phyloP scores from a whole-genome alignment of 2,888 invertebrate genomes.

The Craniophora ligustri region DNA sequence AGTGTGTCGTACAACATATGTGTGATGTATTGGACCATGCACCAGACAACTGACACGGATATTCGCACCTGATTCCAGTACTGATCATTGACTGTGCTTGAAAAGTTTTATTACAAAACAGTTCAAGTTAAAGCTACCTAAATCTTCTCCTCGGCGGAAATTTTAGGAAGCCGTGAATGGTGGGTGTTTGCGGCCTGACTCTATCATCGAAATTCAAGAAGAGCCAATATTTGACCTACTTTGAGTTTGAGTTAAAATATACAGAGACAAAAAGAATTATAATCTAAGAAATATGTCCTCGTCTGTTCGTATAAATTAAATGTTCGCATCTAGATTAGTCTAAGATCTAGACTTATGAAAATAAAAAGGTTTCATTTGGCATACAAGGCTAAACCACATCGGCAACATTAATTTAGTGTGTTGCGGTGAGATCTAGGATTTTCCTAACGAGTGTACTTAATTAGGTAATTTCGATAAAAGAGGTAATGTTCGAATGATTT shows the following conservation, averaged over 20 bases:
- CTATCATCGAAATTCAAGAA: too few species aligned
- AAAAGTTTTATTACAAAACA: conserved; percentile 3
- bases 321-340: background rate
- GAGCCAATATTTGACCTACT: too few species aligned
- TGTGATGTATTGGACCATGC: conserved; percentile 7
- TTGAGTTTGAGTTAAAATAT: too few species aligned
- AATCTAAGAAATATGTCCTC: background rate
- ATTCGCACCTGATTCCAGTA: background rate
- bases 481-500: too few species aligned
- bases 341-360: conserved; percentile 15
- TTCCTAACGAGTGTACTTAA: conserved; percentile 26
- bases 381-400: conserved; percentile 18
- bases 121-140: too few species aligned
- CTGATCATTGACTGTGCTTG: background rate
- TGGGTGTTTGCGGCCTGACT: too few species aligned
- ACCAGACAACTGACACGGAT: conserved; percentile 24
- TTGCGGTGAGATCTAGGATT: conserved; percentile 31
- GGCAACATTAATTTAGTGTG: conserved; percentile 1
- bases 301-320: too few species aligned
- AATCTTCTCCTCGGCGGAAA: too few species aligned
- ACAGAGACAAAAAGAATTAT: too few species aligned
- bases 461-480: conserved; percentile 2
- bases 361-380: conserved; percentile 9
- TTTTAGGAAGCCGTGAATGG: too few species aligned
- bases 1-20: too few species aligned